Evolutionary conservation across 2,797 vertebrate species (phyloP).

Genomic region (Chromobotia macracanthus): DNA sequence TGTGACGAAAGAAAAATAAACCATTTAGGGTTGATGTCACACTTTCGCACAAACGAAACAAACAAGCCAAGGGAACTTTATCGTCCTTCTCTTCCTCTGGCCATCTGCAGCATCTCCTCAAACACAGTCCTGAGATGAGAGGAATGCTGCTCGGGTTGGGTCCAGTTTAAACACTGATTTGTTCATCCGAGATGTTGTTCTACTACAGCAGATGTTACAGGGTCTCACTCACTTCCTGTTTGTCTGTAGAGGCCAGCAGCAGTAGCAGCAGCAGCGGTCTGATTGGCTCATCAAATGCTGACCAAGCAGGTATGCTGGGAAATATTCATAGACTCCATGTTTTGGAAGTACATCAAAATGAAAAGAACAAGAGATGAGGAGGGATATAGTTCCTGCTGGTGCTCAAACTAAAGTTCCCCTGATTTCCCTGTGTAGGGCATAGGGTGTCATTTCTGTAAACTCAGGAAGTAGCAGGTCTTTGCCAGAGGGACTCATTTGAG

Average conservation of each 20-base stretch:
- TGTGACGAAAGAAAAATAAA: too few species aligned
- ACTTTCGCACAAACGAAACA: too few species aligned
- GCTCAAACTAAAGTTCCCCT: constrained; percentile 69
- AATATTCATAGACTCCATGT: too few species aligned
- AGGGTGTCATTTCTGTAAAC: constrained; percentile 64
- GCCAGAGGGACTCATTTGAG: constrained; percentile 21
- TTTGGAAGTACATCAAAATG: too few species aligned
- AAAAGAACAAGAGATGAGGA: constrained; percentile 7
- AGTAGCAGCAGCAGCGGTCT: too few species aligned
- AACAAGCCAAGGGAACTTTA: constrained; percentile 55
- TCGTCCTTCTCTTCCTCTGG: constrained; percentile 47
- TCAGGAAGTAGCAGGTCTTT: constrained; percentile 63
- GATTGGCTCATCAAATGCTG: too few species aligned
- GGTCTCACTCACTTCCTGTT: too few species aligned
- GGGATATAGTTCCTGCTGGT: constrained; percentile 80
- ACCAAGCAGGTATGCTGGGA: too few species aligned
- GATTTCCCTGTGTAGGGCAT: constrained; percentile 43
- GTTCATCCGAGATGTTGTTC: neutral
- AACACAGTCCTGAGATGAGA: too few species aligned
- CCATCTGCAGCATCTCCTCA: constrained; percentile 63
- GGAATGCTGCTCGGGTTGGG: constrained; percentile 26
- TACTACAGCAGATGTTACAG: neutral
- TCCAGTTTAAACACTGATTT: constrained; percentile 10
- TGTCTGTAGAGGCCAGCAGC: too few species aligned
- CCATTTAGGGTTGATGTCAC: too few species aligned